Base-by-base conservation (phyloP, 2,113 vertebrate species). In the Dromas ardeola region DNA sequence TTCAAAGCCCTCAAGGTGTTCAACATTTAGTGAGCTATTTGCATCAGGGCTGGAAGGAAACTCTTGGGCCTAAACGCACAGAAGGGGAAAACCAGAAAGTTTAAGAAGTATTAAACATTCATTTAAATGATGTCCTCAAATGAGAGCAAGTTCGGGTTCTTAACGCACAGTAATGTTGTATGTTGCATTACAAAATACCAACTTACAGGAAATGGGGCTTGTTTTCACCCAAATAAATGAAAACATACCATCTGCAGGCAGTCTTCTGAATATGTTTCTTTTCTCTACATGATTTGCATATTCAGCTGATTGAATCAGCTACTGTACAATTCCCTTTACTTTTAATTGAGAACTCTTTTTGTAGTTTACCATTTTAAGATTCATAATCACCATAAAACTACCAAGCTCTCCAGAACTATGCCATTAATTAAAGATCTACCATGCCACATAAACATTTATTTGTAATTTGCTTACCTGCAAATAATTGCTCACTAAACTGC, bases 401-500 rank as follows among this genome's bases (percentile, higher is more conserved):
- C 8, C 9, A 63, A 66, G 11, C 32, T 61, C 10, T 72, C 43
- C 5, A 11, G 15, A 90, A 72, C 50, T 55, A 61, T 34, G 22
- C 14, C 49, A 62, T 22, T 80, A 85, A 25, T 36, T 38, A 86
- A 81, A 85, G n/a, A 80, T 38, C 27, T 85, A 32, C 26, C 3
- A 30, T 3, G 15, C 18, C 53, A 80, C 14, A 73, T 10, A 91
- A 93, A 65, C 16, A 79, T 34, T 72, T 58, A 59, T 76, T 72
- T 92, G 34, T 22, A 34, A 40, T 47, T 55, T 85, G 47, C 66
- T 98, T 98, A 99, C 99, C 99, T 99, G 99, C 77, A 99, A 98
- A 96, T 98, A 99, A 95, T 70, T 98, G 98, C 99, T 99, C 79
- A 99, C 98, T 82, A 99, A 97, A 70, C 99, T 99, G 98, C 98